Percentiles rank a stretch among this genome's conserved stretches.
Conservation (phyloP, 2,113 vertebrate species). For the Cebidichthys violaceus region DNA sequence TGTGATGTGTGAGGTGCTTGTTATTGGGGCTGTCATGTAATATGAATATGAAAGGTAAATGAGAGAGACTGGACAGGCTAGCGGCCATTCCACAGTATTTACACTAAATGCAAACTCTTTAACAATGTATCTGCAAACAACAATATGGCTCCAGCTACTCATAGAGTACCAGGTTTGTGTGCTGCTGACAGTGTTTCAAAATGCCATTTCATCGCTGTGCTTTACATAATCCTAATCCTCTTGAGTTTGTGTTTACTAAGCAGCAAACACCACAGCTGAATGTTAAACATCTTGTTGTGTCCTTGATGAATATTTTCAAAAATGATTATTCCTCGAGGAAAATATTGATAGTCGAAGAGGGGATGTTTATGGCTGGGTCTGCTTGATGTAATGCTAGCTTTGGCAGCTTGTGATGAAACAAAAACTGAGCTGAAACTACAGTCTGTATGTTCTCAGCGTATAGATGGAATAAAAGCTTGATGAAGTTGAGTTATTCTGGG, state of each 20-base stretch:
- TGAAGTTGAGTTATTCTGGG: slow-evolving; percentile 19
- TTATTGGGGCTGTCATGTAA: slow-evolving; percentile 20
- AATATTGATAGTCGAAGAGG: slow-evolving; percentile 12
- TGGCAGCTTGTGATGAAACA: not conserved
- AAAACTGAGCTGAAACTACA: slow-evolving; percentile 24
- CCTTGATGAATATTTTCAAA: slow-evolving; percentile 43
- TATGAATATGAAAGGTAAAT: not conserved
- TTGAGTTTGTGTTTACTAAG: slow-evolving; percentile 51
- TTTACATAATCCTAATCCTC: slow-evolving; percentile 60
- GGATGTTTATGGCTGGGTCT: not conserved
- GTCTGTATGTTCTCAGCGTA: not conserved
- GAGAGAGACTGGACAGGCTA: not conserved
- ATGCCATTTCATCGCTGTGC: slow-evolving; percentile 37
- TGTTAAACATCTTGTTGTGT: slow-evolving; percentile 41
- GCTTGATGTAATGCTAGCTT: not conserved
- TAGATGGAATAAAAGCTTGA: not conserved
- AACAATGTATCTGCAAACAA: slow-evolving; percentile 17
- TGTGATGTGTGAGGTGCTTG: slow-evolving; percentile 23
- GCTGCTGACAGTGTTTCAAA: slow-evolving; percentile 28
- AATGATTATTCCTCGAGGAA: slow-evolving; percentile 6
- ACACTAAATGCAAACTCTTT: slow-evolving; percentile 1
- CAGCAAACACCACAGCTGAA: slow-evolving; percentile 34
- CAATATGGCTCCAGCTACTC: not conserved
- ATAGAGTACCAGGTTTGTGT: not conserved
- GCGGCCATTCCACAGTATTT: not conserved